A percentile compares a stretch with the other conserved stretches of the same genome.
Conservation (phyloP, 1,140 invertebrate genomes). For the Pseudachorutes palmiensis region DNA sequence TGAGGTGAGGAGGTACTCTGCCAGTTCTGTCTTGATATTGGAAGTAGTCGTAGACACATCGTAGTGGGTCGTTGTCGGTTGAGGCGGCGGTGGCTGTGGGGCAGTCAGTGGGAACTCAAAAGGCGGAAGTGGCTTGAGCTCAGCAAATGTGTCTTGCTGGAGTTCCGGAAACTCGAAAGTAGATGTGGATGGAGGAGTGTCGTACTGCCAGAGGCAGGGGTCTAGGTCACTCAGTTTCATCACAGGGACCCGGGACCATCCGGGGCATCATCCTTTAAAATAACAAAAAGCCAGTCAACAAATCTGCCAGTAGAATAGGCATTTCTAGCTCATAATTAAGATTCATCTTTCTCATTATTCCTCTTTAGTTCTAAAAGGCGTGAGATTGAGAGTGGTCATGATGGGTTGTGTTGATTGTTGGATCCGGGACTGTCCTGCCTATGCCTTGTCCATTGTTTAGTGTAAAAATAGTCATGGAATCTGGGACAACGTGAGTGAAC, state of each 20-base stretch:
- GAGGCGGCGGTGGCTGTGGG: constrained; percentile 25
- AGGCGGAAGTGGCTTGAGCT: constrained; percentile 74
- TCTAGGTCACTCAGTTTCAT: constrained; percentile 19
- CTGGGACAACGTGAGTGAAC: constrained; percentile 8
- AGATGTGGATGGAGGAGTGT: constrained; percentile 2
- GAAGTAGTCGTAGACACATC: constrained; percentile 33
- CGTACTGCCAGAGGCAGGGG: constrained; percentile 19
- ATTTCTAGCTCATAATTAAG: not conserved
- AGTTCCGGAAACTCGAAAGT: constrained; percentile 14
- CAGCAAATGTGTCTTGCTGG: constrained; percentile 54
- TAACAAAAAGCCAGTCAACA: not conserved
- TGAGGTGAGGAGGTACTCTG: constrained; percentile 42
- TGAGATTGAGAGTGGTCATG: constrained; percentile 9
- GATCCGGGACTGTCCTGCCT: not conserved
- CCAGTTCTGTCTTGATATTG: constrained; percentile 42
- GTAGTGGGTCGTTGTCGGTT: constrained; percentile 40
- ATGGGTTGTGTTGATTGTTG: not conserved
- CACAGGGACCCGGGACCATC: constrained; percentile 1
- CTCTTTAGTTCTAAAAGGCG: not conserved
- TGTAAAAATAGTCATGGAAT: not conserved
- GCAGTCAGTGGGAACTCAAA: constrained; percentile 51
- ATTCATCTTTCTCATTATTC: not conserved
- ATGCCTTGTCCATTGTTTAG: not conserved
- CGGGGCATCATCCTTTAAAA: constrained; percentile 13
- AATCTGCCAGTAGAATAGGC: not conserved